A percentile compares a stretch with the other conserved stretches of the same genome.
Conservation (phyloP, 2,113 vertebrate species). For the Raja brachyura region DNA sequence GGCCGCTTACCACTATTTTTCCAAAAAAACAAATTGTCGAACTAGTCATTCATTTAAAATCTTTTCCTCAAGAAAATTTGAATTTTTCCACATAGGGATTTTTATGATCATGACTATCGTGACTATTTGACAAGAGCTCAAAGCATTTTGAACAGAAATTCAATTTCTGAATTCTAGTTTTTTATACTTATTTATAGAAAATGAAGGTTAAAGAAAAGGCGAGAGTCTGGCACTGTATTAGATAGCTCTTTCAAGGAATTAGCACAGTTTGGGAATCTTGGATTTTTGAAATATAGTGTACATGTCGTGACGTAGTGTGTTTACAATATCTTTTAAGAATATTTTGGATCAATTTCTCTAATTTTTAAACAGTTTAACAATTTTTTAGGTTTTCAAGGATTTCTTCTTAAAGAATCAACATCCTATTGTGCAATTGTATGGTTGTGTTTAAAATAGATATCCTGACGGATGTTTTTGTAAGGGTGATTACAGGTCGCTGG, state of each 20-base stretch:
- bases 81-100: too few relatives aligned
- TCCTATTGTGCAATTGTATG: background rate
- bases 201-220: background rate
- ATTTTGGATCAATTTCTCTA: background rate
- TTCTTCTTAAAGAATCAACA: background rate
- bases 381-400: constrained; percentile 2
- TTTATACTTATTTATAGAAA: background rate
- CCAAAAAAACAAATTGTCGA: too few relatives aligned
- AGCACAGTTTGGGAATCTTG: too few relatives aligned
- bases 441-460: constrained; percentile 27
- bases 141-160: background rate
- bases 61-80: too few relatives aligned
- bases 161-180: background rate
- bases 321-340: background rate
- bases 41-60: too few relatives aligned
- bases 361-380: background rate
- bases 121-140: too few relatives aligned
- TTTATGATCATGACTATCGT: too few relatives aligned
- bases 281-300: too few relatives aligned
- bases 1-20: too few relatives aligned
- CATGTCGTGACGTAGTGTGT: background rate
- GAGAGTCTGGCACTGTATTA: background rate
- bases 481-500: constrained; percentile 16
- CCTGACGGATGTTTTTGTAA: constrained; percentile 32
- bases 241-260: background rate